Base-by-base conservation (phyloP, 1,140 invertebrate species). In the Drosophila kanapiae region DNA sequence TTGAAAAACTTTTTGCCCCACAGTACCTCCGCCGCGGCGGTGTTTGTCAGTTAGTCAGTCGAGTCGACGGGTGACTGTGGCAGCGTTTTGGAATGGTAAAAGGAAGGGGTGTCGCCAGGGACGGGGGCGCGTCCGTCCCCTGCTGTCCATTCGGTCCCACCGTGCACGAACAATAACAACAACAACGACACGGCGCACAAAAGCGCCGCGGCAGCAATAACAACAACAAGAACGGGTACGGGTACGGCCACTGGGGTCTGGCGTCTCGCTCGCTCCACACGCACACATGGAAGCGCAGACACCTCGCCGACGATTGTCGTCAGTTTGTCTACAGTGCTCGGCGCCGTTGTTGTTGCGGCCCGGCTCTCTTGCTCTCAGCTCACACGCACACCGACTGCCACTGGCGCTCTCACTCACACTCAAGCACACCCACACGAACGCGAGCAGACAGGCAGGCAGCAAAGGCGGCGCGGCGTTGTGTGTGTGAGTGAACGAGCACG, bases 291-390 rank as follows among this genome's bases (percentile, higher is more conserved):
- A 78, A 18, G 64, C 51, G 81, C 85, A 80, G 84, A 88, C 84
- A 88, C 84, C 84, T 88, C 72, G 81, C 85, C 80, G 80, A 90
- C 80, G 80, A 88, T 84, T 88, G 84, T 87, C 83, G 83, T 87
- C 83, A 86, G 83, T 87, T 86, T 86, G 83, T 86, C 83, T 86
- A 80, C 83, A 86, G 43, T 77, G 83, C 83, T 87, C 83, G 79
- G 83, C 80, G 71, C 83, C 80, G 65, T 72, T 53, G 54, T 61
- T 80, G 57, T 63, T 43, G 58, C 43, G 43, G 51, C 47, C 38
- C 45, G 38, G 48, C 60, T 64, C 42, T 27, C 16, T 43, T 11
- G 11, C 11, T 31, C 16, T n/a, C 42, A 47, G 14, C 45, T 11
- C 35, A 43, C 54, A 60, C 58, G 43, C 18, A 27, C 43, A 43